Evolutionary conservation across 1,140 invertebrate genomes (phyloP).

Genomic region (Drosophila kepulauana): DNA sequence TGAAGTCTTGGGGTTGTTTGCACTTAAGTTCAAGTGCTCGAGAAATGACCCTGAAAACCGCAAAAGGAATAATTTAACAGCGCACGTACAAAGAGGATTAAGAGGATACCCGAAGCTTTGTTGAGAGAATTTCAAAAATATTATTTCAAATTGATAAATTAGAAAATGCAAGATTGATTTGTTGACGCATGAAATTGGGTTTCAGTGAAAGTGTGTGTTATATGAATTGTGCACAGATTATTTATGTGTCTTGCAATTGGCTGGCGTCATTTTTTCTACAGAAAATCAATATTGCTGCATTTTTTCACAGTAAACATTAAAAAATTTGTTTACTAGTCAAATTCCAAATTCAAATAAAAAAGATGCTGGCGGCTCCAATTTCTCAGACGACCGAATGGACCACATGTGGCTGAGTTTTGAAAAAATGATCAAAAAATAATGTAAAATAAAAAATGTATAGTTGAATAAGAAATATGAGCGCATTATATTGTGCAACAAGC

Average conservation of each 20-base stretch:
- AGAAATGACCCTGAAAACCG: constrained; percentile 68
- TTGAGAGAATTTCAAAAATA: neutral
- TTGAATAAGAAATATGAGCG: constrained; percentile 68
- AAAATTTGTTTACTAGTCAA: constrained; percentile 55
- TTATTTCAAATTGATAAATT: neutral
- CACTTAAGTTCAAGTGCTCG: constrained; percentile 61
- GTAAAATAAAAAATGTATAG: constrained; percentile 22
- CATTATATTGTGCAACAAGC: constrained; percentile 75
- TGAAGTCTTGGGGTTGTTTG: constrained; percentile 26
- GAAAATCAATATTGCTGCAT: constrained; percentile 42
- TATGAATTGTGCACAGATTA: constrained; percentile 25
- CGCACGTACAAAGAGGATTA: constrained; percentile 1
- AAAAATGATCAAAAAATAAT: constrained; percentile 52
- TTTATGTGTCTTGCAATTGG: constrained; percentile 24
- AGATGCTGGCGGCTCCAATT: constrained; percentile 46
- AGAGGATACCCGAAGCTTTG: neutral
- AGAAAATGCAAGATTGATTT: neutral
- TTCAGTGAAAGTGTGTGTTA: constrained; percentile 11
- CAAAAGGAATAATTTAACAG: constrained; percentile 49
- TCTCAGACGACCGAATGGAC: constrained; percentile 33
- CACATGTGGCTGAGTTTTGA: constrained; percentile 61
- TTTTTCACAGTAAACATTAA: constrained; percentile 54
- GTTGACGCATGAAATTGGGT: neutral
- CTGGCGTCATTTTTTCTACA: constrained; percentile 30
- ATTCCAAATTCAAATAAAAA: constrained; percentile 43